A percentile compares a stretch with the other conserved stretches of the same genome.
Conservation (phyloP, 2,113 vertebrate species). For the Gavia stellata region DNA sequence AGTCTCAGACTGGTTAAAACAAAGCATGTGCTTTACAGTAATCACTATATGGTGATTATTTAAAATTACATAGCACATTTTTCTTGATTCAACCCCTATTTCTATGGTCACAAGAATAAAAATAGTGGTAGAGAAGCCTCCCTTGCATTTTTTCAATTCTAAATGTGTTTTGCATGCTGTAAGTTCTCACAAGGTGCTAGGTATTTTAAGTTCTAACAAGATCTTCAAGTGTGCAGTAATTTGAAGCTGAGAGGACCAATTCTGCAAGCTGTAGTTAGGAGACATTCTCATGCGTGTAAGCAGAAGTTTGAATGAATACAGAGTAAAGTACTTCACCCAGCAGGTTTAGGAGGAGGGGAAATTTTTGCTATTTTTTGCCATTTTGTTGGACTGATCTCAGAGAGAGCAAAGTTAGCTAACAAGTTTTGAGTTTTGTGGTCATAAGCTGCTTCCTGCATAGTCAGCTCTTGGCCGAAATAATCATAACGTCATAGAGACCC, state of each 20-base stretch:
- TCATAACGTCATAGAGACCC: background rate
- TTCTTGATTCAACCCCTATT: constrained; percentile 1
- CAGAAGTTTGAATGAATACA: background rate
- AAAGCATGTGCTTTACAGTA: constrained; percentile 28
- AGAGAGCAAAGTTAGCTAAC: background rate
- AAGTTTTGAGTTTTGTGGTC: background rate
- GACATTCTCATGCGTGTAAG: background rate
- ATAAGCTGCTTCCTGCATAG: background rate
- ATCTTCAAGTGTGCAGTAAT: background rate
- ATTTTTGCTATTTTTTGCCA: background rate
- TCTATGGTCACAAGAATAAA: constrained; percentile 36
- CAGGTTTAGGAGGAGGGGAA: background rate
- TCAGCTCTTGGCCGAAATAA: background rate
- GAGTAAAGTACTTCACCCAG: background rate
- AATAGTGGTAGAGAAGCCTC: background rate
- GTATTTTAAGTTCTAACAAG: background rate
- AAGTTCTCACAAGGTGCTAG: background rate
- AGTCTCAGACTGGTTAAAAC: constrained; percentile 15
- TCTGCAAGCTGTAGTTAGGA: background rate
- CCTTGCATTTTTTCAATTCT: background rate
- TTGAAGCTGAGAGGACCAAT: background rate
- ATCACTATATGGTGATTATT: constrained; percentile 41
- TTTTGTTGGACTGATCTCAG: background rate
- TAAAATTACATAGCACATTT: constrained; percentile 33
- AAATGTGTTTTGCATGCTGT: background rate